These are phyloP conservation scores for Sula dactylatra DNA, from an alignment of 2,113 vertebrate genomes.

Conservation along the genomic window DNA sequence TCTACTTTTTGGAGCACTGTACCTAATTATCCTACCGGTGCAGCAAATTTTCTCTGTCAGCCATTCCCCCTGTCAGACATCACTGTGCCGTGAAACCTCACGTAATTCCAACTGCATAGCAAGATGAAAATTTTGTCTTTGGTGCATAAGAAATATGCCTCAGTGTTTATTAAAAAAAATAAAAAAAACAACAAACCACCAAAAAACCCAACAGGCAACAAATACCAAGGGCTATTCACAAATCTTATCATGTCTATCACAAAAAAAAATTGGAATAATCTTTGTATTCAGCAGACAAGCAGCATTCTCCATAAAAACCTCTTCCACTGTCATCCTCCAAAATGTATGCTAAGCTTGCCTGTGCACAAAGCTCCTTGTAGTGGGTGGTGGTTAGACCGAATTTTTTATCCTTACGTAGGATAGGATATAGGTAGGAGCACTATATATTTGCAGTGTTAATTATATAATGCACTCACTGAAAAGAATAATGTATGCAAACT, in stretches of 20 bases:
- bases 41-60: conserved; percentile 25
- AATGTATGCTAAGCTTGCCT: not conserved
- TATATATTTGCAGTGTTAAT: not conserved
- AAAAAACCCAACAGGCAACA: not conserved
- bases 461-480: not conserved
- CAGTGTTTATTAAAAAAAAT: not conserved
- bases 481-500: not conserved
- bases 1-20: not conserved
- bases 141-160: not conserved
- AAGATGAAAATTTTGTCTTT: not conserved
- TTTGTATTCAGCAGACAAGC: not conserved
- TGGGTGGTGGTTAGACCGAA: not conserved
- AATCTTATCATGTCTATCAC: not conserved
- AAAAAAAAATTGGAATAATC: not conserved
- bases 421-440: not conserved
- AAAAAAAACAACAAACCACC: too few relatives aligned
- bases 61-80: not conserved
- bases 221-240: not conserved
- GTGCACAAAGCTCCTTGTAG: not conserved
- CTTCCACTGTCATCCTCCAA: not conserved
- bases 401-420: not conserved
- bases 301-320: not conserved
- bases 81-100: not conserved
- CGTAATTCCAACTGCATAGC: not conserved
- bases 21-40: conserved; percentile 20